phyloP scores from a whole-genome alignment of 1,140 invertebrate species.

The Doryteuthis pealeii region DNA sequence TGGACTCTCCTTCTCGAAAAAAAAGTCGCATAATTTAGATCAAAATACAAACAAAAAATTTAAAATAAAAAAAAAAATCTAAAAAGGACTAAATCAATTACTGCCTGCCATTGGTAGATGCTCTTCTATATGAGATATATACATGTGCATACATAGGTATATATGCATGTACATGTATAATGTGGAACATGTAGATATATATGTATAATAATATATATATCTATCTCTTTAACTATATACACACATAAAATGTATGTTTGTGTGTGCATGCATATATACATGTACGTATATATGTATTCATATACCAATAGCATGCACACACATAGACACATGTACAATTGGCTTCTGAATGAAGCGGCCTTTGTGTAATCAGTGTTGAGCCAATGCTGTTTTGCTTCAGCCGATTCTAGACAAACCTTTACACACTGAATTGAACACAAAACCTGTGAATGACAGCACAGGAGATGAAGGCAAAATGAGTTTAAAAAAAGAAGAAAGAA shows the following conservation, averaged over 20 bases:
- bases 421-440: no score
- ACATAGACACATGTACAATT: not conserved
- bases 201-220: not conserved
- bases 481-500: no score
- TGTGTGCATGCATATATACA: not conserved
- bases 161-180: not conserved
- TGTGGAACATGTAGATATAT: not conserved
- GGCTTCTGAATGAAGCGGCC: no score
- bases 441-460: no score
- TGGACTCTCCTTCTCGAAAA: constrained; percentile 73
- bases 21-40: constrained; percentile 47
- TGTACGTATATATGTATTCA: not conserved
- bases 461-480: no score
- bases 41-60: not conserved
- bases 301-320: not conserved
- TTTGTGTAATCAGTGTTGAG: no score
- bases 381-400: no score
- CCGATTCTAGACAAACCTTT: no score
- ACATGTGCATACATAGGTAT: not conserved
- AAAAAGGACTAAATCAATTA: no score
- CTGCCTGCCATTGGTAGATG: not conserved
- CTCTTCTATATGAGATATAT: not conserved
- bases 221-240: no score
- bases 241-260: not conserved
- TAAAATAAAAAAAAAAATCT: not conserved